These are phyloP conservation scores for Rhaphigaster nebulosa DNA, from an alignment of 2,888 invertebrate species.

Conservation along the genomic window DNA sequence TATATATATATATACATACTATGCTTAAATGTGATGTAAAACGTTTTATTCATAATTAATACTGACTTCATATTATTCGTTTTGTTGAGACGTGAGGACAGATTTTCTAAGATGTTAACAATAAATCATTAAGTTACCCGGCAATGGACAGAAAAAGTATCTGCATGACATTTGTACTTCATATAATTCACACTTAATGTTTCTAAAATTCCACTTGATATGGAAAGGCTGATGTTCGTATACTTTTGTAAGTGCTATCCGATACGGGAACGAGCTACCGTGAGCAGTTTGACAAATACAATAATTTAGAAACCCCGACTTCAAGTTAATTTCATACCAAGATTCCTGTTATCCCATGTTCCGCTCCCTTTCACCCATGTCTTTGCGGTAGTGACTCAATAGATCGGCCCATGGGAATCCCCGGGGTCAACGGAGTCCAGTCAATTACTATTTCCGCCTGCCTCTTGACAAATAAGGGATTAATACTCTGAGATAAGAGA, in stretches of 20 bases:
- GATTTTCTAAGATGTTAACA: too few species aligned
- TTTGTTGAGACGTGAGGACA: too few species aligned
- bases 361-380: conserved; percentile 18
- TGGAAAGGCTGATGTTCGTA: background rate
- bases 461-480: conserved; percentile 55
- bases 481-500: conserved; percentile 53
- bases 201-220: background rate
- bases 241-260: background rate
- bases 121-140: too few species aligned
- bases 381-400: conserved; percentile 28
- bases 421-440: conserved; percentile 28
- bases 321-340: background rate
- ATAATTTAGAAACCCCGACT: background rate
- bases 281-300: background rate
- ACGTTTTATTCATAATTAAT: too few species aligned
- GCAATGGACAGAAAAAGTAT: background rate
- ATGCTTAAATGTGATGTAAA: too few species aligned
- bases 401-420: conserved; percentile 5
- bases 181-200: background rate
- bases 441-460: conserved; percentile 36
- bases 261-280: background rate
- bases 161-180: background rate
- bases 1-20: too few species aligned
- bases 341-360: background rate
- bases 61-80: too few species aligned